A percentile compares a stretch with the other conserved stretches of the same genome.
Evolutionary conservation across 2,113 vertebrate genomes (phyloP).

Genomic region (Laterallus jamaicensis): DNA sequence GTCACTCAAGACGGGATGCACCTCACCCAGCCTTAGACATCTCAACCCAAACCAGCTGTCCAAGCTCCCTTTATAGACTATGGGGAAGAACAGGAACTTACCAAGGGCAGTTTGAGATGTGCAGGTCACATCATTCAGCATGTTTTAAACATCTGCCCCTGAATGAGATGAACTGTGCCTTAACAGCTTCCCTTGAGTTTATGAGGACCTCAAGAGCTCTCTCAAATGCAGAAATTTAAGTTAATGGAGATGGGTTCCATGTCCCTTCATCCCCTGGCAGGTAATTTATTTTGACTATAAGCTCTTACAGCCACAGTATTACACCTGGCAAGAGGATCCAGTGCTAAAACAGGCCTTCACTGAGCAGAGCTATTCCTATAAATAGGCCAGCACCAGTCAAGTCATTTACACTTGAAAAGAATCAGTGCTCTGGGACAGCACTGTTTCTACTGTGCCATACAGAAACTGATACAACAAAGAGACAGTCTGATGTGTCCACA

Average conservation of each 20-base stretch:
- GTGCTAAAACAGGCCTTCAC: background rate
- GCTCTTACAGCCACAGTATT: background rate
- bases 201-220: background rate
- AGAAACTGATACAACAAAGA: background rate
- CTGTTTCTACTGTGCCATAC: background rate
- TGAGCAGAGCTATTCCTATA: background rate
- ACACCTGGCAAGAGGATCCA: background rate
- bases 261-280: background rate
- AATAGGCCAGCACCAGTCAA: background rate
- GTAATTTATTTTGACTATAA: background rate
- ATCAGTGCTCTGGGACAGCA: background rate
- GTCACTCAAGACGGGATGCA: background rate
- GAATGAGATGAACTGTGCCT: background rate
- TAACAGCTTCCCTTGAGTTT: background rate
- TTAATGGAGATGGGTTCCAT: background rate
- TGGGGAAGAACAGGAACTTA: background rate
- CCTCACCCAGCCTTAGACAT: background rate
- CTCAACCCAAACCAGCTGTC: background rate
- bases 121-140: background rate
- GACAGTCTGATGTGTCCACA: background rate
- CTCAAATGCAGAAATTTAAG: background rate
- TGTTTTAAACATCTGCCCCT: background rate
- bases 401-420: background rate
- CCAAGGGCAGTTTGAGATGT: background rate
- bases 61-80: background rate